Base-by-base conservation (phyloP, 2,113 vertebrate species). In the Nestor notabilis region DNA sequence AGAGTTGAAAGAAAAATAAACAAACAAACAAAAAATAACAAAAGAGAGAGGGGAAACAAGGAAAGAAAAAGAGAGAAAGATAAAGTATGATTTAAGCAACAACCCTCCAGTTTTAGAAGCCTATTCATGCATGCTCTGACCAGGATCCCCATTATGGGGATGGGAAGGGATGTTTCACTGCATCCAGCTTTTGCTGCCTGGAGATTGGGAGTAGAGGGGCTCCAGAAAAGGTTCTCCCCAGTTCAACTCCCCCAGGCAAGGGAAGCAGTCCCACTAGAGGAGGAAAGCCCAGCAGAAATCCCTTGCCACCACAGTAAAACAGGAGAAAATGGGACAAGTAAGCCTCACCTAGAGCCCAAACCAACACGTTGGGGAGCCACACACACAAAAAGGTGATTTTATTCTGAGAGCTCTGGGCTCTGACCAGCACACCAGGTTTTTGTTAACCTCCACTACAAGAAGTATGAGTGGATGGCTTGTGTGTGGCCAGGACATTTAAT, bases 11-110 rank as follows among this genome's bases (percentile, higher is more conserved):
- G 31, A 64, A 46, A 56, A 35, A 66, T 35, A 37, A 90, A 93
- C 89, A 52, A 53, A 69, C 65, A 46, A 68, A 78, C 61, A 82
- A 58, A 31, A 84, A 91, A 35, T 21, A 56, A 35, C 56, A 58
- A n/a, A 35, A 87, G 47, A 96, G 27, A 95, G 41, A 85, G 24
- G 63, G 17, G 29, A 29, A 76, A 93, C 85, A 86, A 93, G 50
- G 82, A 49, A 93, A 93, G 78, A 97, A 81, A 97, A 93, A 97
- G 87, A 98, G 95, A 98, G 92, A 98, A 93, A 98, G 93, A 95
- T 91, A 97, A 97, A 94, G 96, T 81, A 88, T 24, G 95, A 96
- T 90, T 97, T 84, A 80, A 90, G 85, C 55, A 95, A 94, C 37
- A 64, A 83, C 91, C 37, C 47, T 79, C 58, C 46, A 46, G 43